Evolutionary conservation across 2,797 vertebrate genomes (phyloP), one percentile per base, ranked within the genome.

Genomic region (Lepilemur septentrionalis): DNA sequence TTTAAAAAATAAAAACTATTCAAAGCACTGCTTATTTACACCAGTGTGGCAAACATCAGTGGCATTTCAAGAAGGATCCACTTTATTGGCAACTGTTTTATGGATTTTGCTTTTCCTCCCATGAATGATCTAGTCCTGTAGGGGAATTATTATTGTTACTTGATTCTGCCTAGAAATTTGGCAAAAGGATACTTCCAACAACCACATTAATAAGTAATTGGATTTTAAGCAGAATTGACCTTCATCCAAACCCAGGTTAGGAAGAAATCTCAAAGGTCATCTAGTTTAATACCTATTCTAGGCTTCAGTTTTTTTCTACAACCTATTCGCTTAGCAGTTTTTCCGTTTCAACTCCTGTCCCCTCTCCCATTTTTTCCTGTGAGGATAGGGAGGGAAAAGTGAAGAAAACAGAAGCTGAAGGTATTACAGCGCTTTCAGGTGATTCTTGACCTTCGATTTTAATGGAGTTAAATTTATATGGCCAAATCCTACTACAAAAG

Each of bases 131-230:
- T 95, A 41, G 43, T 83, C 35, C 55, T 12, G 43, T 67, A 57
- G 70, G 48, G 14, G 23, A 92, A 67, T 18, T 18, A 22, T 67
- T 15, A 5, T 57, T 89, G 48, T 85, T 38, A 55, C 28, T 96
- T 63, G 85, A 22, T 65, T 93, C 65, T 95, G 86, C 50, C 46
- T 41, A 84, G 79, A 94, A 94, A 88, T 75, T 90, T 96, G 94
- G 72, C 80, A 88, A 91, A 95, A 93, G 55, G 43, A 32, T 72
- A 50, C 57, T 95, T 83, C 63, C 59, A 95, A 61, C 46, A 86
- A 32, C n/a, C 17, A 46, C 1, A 0, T 83, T 86, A 79, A 75
- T 65, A 92, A 57, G 63, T 82, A 93, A 82, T 70, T 88, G 55
- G 22, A 85, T 95, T 94, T 91, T 94, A 94, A 84, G 43, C 23